phyloP scores from a whole-genome alignment of 2,888 invertebrate genomes.

The Cephus nigrinus region DNA sequence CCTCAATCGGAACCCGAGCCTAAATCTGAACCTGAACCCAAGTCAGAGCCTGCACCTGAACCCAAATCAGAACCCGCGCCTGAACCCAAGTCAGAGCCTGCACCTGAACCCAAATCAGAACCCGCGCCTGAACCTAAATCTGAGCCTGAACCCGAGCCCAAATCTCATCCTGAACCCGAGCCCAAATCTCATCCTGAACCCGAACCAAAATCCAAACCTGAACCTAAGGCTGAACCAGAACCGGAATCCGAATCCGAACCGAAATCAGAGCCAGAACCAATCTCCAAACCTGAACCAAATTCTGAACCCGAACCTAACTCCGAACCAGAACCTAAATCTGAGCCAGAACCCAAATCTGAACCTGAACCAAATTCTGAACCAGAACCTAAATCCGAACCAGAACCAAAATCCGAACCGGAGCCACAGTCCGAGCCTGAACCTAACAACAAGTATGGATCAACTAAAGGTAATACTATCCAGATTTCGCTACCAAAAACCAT shows the following conservation, averaged over 20 bases:
- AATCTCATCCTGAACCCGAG: slow-evolving; percentile 66
- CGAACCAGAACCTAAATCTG: slow-evolving; percentile 60
- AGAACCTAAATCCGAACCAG: slow-evolving; percentile 49
- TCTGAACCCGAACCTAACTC: slow-evolving; percentile 57
- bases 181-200: slow-evolving; percentile 68
- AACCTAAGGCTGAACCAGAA: slow-evolving; percentile 63
- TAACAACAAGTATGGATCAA: slow-evolving; percentile 50
- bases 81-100: slow-evolving; percentile 50
- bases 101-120: slow-evolving; percentile 47
- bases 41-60: slow-evolving; percentile 59
- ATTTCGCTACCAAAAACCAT: too few relatives aligned
- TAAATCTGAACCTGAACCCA: slow-evolving; percentile 63
- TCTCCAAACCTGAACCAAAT: slow-evolving; percentile 54
- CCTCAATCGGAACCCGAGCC: slow-evolving; percentile 60
- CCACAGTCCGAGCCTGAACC: slow-evolving; percentile 46
- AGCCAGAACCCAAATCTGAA: slow-evolving; percentile 50
- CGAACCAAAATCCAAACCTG: slow-evolving; percentile 64
- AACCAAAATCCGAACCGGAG: slow-evolving; percentile 59
- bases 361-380: slow-evolving; percentile 63
- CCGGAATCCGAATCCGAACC: slow-evolving; percentile 64
- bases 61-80: slow-evolving; percentile 57
- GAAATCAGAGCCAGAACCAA: slow-evolving; percentile 52
- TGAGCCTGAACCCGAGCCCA: slow-evolving; percentile 52
- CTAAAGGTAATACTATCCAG: slow-evolving; percentile 50
- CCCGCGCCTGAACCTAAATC: slow-evolving; percentile 56